Base-by-base conservation (phyloP, 2,113 vertebrate species). In the Rhinichthys klamathensis region DNA sequence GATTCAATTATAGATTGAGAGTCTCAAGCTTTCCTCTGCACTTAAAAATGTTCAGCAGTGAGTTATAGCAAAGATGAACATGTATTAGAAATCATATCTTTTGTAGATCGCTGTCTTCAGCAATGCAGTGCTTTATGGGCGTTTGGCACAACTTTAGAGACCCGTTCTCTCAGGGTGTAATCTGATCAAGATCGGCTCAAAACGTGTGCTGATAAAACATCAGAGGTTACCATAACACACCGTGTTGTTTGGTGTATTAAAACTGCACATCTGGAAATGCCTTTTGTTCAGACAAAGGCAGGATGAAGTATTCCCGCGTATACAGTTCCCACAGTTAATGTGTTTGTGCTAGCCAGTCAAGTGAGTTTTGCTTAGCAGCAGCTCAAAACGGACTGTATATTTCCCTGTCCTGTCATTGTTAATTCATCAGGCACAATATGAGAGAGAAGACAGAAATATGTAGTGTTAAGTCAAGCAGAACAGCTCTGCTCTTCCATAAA, bases 221-320 rank as follows among this genome's bases (percentile, higher is more conserved):
- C 80, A 69, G 25, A 81, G 80, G 80, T 81, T 81, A 81, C 80
- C 80, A 69, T 69, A 69, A 69, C 61, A 69, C 44, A 23, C 4
- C 0, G 44, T 51, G 61, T 54, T 81, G 58, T 81, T 81, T 76
- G 44, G 44, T 27, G 11, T 67, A 63, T 69, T 65, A 69, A 30
- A 51, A 32, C 23, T 81, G 44, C 30, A 83, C 67, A 83, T 83
- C 81, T 83, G 81, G 81, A 83, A 83, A 58, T 58, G 49, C 65
- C 46, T 83, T 83, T 83, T 58, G 49, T 83, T 72, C 32, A 56
- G 49, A 72, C 63, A 21, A 70, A 54, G 27, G 60, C 60, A 49
- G 60, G 41, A 80, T 79, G 77, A 61, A 80, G 58, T 80, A 23
- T 80, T 80, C 25, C 38, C 38, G n/a, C 38, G 2, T 46, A 80